A percentile compares a stretch with the other conserved stretches of the same genome.
Conservation (phyloP, 2,888 invertebrate genomes). For the Amphipyra berbera region DNA sequence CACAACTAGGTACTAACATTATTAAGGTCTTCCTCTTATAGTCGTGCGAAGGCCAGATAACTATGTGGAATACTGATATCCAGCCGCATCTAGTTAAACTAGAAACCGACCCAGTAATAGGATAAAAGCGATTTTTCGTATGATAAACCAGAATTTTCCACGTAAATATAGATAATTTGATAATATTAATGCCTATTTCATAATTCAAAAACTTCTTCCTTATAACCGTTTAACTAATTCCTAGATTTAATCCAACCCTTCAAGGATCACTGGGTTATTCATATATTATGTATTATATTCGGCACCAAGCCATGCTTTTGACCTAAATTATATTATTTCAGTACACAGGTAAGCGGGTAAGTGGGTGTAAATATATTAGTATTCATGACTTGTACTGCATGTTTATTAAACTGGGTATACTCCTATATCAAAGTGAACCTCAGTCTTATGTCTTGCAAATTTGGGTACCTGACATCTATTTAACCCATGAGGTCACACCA, state of each 20-base stretch:
- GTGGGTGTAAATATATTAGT: constrained; percentile 10
- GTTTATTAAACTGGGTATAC: constrained; percentile 9
- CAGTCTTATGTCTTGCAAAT: constrained; percentile 16
- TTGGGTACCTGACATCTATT: too few species aligned
- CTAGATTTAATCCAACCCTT: background rate
- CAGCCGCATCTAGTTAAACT: too few species aligned
- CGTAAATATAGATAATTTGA: too few species aligned
- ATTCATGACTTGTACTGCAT: constrained; percentile 22
- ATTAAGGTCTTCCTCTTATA: too few species aligned
- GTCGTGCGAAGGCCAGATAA: too few species aligned
- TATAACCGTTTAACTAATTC: background rate
- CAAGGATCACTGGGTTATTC: background rate
- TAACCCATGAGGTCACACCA: too few species aligned
- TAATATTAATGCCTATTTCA: background rate
- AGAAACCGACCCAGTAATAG: too few species aligned
- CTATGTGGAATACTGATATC: too few species aligned
- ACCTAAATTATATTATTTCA: constrained; percentile 1
- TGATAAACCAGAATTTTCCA: too few species aligned
- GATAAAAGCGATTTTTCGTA: too few species aligned
- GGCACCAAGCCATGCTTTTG: background rate
- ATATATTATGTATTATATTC: background rate
- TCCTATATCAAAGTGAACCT: constrained; percentile 10
- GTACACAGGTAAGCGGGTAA: background rate
- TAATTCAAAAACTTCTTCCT: background rate
- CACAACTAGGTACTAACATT: too few species aligned